Conservation (phyloP, 2,888 invertebrate genomes). For the Aspidiotus rigidus region DNA sequence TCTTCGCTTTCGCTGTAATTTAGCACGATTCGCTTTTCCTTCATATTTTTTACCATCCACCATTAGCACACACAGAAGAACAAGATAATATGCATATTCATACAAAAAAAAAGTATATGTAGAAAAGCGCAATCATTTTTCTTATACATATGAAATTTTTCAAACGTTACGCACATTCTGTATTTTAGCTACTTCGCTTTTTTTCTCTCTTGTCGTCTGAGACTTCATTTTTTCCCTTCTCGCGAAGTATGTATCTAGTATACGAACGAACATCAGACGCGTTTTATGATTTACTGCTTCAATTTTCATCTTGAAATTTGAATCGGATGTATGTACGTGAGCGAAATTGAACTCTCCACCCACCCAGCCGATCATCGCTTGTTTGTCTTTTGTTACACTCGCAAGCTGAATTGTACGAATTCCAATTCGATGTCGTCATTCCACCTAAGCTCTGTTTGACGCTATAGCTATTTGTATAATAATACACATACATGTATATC, state of each 20-base stretch:
- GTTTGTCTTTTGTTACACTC: too few species aligned
- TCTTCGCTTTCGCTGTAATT: constrained; percentile 28
- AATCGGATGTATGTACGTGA: background rate
- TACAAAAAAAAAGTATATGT: background rate
- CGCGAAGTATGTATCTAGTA: background rate
- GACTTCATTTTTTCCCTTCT: background rate
- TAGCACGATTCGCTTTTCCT: constrained; percentile 9
- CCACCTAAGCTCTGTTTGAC: too few species aligned
- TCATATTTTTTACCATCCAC: background rate
- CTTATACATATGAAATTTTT: background rate
- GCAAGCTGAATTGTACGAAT: too few species aligned
- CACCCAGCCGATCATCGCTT: too few species aligned
- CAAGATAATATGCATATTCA: too few species aligned
- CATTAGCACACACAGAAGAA: background rate
- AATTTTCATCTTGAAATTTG: constrained; percentile 22
- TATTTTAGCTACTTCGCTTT: background rate
- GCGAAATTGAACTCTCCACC: too few species aligned
- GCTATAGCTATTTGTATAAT: too few species aligned
- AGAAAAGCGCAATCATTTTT: background rate
- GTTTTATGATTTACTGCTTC: constrained; percentile 34
- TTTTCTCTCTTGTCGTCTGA: background rate
- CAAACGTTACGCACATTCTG: too few species aligned
- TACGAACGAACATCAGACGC: constrained; percentile 26
- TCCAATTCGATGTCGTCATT: too few species aligned
- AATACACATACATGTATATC: too few species aligned